phyloP scores from a whole-genome alignment of 2,888 invertebrate genomes.

The Drosophila affinis region DNA sequence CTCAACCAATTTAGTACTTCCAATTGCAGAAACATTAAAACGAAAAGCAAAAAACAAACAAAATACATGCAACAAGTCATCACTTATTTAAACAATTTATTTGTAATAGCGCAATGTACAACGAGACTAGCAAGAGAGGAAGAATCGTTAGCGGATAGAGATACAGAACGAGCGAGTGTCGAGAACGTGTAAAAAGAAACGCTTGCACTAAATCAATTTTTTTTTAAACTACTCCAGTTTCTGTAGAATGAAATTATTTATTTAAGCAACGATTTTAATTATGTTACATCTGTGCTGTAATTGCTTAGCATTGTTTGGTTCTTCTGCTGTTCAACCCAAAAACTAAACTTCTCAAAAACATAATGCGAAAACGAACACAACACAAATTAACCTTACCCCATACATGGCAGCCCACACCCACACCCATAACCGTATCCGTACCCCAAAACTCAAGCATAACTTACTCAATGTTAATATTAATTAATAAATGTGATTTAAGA shows the following conservation, averaged over 20 bases:
- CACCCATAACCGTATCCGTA: constrained; percentile 48
- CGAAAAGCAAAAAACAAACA: constrained; percentile 43
- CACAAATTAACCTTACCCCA: constrained; percentile 37
- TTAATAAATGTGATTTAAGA: constrained; percentile 78
- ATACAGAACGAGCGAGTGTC: constrained; percentile 3
- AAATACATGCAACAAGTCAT: constrained; percentile 37
- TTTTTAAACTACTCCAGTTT: constrained; percentile 52
- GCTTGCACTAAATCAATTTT: constrained; percentile 44
- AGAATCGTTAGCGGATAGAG: not conserved
- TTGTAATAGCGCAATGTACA: constrained; percentile 73
- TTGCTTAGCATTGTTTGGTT: constrained; percentile 66
- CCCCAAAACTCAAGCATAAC: constrained; percentile 69
- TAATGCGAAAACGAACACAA: constrained; percentile 18
- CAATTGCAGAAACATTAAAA: constrained; percentile 55
- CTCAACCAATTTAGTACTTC: constrained; percentile 71
- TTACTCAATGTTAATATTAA: constrained; percentile 76
- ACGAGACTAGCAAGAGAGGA: constrained; percentile 36
- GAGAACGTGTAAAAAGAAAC: constrained; percentile 31
- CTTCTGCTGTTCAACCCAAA: constrained; percentile 57
- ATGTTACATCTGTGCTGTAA: constrained; percentile 64
- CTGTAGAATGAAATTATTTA: constrained; percentile 69
- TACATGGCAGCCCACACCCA: constrained; percentile 42
- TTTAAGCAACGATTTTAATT: constrained; percentile 69
- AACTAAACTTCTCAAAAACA: constrained; percentile 40
- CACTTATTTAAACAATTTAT: constrained; percentile 61